Percentiles rank a stretch among this genome's conserved stretches.
These are phyloP conservation scores for Anthonomus grandis DNA, from an alignment of 1,140 invertebrate species.

Conservation along the genomic window DNA sequence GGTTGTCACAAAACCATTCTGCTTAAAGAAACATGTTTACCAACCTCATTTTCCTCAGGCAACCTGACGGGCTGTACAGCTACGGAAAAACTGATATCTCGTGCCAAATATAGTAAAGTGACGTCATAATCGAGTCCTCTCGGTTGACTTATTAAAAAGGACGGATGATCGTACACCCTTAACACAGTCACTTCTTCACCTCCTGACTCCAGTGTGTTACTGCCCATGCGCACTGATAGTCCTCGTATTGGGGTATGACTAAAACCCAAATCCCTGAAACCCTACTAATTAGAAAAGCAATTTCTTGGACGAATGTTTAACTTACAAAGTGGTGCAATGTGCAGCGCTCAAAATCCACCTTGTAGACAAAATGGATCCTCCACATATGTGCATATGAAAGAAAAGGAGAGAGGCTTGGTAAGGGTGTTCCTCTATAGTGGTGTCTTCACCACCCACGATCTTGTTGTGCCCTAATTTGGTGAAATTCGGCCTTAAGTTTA, in stretches of 20 bases:
- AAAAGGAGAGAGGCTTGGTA: conserved; percentile 52
- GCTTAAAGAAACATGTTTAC: too few species aligned
- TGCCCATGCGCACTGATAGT: background rate
- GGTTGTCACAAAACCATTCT: too few species aligned
- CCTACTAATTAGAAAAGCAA: too few species aligned
- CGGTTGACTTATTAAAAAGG: background rate
- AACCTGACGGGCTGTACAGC: background rate
- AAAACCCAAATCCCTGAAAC: too few species aligned
- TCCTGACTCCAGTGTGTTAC: background rate
- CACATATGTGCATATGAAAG: conserved; percentile 13
- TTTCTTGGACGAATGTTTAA: too few species aligned
- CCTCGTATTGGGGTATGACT: background rate
- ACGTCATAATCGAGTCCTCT: conserved; percentile 3
- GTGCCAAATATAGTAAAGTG: conserved; percentile 4
- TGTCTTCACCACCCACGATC: conserved; percentile 53
- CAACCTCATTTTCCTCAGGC: background rate
- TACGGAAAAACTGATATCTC: background rate
- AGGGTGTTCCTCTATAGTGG: conserved; percentile 52
- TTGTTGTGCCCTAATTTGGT: too few species aligned
- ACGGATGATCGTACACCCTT: background rate
- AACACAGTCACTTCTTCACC: background rate
- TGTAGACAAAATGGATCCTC: conserved; percentile 13
- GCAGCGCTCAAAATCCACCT: background rate
- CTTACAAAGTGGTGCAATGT: too few species aligned
- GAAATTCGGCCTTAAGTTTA: too few species aligned